A percentile compares a stretch with the other conserved stretches of the same genome.
These are phyloP conservation scores for Cataglyphis hispanica DNA, from an alignment of 1,140 invertebrate genomes.

Conservation along the genomic window DNA sequence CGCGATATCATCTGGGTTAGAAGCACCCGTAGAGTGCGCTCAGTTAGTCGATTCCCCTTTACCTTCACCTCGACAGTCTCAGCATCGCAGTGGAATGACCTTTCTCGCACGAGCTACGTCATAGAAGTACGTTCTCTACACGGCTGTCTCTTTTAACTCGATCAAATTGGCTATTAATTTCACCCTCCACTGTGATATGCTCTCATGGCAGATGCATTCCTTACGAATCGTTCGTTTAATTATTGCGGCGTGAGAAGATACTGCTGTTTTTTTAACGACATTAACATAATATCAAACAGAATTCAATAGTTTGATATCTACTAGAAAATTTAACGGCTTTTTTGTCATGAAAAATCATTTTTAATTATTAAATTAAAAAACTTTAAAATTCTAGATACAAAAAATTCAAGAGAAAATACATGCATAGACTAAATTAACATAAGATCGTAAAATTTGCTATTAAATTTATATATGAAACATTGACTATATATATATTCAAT, in stretches of 20 bases:
- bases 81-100: conserved; percentile 65
- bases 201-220: conserved; percentile 40
- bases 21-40: conserved; percentile 77
- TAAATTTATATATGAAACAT: too few species aligned
- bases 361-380: too few species aligned
- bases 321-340: too few species aligned
- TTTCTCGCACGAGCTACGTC: conserved; percentile 57
- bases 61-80: conserved; percentile 65
- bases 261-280: not conserved
- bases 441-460: too few species aligned
- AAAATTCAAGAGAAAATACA: too few species aligned
- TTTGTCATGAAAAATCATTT: too few species aligned
- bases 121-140: conserved; percentile 68
- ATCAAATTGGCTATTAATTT: conserved; percentile 70
- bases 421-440: too few species aligned
- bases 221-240: conserved; percentile 37
- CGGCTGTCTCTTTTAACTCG: conserved; percentile 69
- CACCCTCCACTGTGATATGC: conserved; percentile 61
- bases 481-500: too few species aligned
- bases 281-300: not conserved
- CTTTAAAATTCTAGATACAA: too few species aligned
- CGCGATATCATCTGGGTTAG: conserved; percentile 83
- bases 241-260: conserved; percentile 25
- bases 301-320: too few species aligned
- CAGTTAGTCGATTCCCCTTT: conserved; percentile 60